Evolutionary conservation across 2,888 invertebrate species (phyloP), one percentile per base, ranked within the genome.

Genomic region (Catocala fraxini): DNA sequence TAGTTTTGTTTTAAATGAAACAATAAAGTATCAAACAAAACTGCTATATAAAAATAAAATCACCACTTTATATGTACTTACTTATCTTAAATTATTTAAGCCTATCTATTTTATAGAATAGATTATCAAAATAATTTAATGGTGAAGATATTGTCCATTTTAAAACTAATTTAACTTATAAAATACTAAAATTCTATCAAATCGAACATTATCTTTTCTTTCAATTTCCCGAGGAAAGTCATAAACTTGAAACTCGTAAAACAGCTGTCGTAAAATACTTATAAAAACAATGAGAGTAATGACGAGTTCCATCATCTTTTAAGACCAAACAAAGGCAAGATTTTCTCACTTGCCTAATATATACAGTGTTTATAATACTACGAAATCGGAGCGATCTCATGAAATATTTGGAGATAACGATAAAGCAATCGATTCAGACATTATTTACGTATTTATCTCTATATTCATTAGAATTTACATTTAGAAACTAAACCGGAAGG

Each of bases 221-320:
- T 70, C 63, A 67, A 71, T 78, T 72, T 66, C 54, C 62, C 52
- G 61, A 13, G 43, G 65, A 65, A 57, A 66, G 67, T 76, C 77
- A 68, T 77, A 77, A 77, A 77, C 66, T 70, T 35, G 56, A 43
- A 73, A 66, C 59, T 77, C 77, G 75, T 77, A 79, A 77, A 77
- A 59, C 47, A 70, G 54, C 55, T 56, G 49, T 53, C 74, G 69
- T 77, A 77, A 79, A 77, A 79, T 77, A 77, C 72, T 76, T 74
- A 72, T 79, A 79, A 77, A 77, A 74, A 76, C 70, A 76, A 77
- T 79, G 70, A 66, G 56, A 63, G 56, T 74, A 79, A 79, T 72
- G 77, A 70, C 56, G 59, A 58, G 51, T 59, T 62, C 59, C 74
- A 74, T 79, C 65, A 70, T 71, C 59, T 73, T 72, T 79, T 65